Base-by-base conservation (phyloP, 2,113 vertebrate species). In the Atrichornis clamosus region DNA sequence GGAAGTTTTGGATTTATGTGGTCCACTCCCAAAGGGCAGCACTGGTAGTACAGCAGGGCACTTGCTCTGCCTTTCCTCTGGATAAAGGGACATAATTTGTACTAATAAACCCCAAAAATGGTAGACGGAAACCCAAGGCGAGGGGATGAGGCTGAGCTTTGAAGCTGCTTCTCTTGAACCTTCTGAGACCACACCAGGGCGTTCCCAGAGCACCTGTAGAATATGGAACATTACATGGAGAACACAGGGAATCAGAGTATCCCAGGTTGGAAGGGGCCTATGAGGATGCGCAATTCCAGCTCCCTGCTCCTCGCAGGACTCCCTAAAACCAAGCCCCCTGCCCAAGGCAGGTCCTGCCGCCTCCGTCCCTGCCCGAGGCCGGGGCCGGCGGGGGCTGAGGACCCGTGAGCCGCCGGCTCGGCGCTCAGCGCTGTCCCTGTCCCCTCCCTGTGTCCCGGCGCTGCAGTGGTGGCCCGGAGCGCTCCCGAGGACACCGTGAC, bases 401-500 rank as follows among this genome's bases (percentile, higher is more conserved):
- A 32, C 33, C 27, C 46, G 22, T 8, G 62, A 56, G 58, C 53
- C 18, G 27, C 39, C 69, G 12, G 47, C 35, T 16, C 63, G 0
- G 15, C 23, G 8, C 24, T 53, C 28, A 74, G 3, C 0, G 4
- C 3, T 59, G 72, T 75, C 59, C 68, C 3, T 53, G 67, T 74
- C 41, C 59, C 39, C 59, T 49, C 33, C 26, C 39, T 64, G 59
- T 92, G 37, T 81, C 46, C 28, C 37, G 68, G 11, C 52, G 58
- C 46, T 92, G 17, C 88, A 99, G 99, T 97, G 84, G 87, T 95
- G 81, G 98, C 98, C 77, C 82, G 15, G 5, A 97, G 94, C 0
- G 78, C 83, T 15, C 93, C 96, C 0, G 98, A 99, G 78, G 98
- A 98, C 37, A 98, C 98, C 0, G 98, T 99, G 67, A 99, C 99